A percentile compares a stretch with the other conserved stretches of the same genome.
These are phyloP conservation scores for Leptodactylus fuscus DNA, from an alignment of 2,113 vertebrate species.

Conservation along the genomic window DNA sequence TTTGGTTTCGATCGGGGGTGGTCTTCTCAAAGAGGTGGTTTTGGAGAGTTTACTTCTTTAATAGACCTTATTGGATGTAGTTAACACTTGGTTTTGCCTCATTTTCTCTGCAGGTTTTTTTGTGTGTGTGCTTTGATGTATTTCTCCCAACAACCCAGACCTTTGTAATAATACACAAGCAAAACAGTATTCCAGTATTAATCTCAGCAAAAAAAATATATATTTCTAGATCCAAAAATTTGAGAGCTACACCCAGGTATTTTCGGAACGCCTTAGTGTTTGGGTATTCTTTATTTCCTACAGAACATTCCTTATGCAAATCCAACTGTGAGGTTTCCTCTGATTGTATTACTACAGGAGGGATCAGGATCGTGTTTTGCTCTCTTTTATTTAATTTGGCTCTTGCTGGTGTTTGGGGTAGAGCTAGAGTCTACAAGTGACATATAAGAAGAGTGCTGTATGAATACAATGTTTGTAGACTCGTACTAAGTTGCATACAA, in stretches of 20 bases:
- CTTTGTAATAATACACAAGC: neutral
- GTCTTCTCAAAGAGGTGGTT: too few species aligned
- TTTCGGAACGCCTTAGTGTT: conserved; percentile 34
- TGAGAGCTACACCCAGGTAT: conserved; percentile 3
- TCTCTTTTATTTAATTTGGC: neutral
- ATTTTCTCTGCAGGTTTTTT: neutral
- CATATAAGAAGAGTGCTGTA: neutral
- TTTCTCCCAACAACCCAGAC: too few species aligned
- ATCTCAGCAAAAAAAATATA: conserved; percentile 11
- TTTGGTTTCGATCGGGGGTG: too few species aligned
- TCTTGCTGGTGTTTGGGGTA: neutral
- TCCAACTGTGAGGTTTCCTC: conserved; percentile 38
- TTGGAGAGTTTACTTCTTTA: too few species aligned
- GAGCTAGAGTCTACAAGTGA: neutral
- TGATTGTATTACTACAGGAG: conserved; percentile 40
- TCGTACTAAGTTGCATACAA: neutral
- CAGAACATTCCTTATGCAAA: conserved; percentile 32
- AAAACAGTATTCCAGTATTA: conserved; percentile 6
- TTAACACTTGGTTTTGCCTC: too few species aligned
- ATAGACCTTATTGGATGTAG: too few species aligned
- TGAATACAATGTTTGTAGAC: neutral
- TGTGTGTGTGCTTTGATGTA: neutral
- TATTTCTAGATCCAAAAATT: neutral
- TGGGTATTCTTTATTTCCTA: conserved; percentile 39
- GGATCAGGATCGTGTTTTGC: neutral